These are phyloP conservation scores for Helicolenus hilgendorfi DNA, from an alignment of 2,797 vertebrate genomes.

Conservation along the genomic window DNA sequence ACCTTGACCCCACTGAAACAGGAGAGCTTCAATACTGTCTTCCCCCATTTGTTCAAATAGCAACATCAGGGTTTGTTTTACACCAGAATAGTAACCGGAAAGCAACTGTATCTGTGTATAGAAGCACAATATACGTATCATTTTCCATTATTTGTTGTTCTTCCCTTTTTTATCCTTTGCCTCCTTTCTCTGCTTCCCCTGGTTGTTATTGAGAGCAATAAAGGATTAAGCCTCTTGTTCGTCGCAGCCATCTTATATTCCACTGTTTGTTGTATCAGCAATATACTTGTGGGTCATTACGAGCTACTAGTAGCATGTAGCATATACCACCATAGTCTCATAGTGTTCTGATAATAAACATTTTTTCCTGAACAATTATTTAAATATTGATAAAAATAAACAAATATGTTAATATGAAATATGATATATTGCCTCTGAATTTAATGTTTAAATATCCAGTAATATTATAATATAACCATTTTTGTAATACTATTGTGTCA, in stretches of 20 bases:
- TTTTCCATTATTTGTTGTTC: constrained; percentile 30
- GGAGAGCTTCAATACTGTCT: constrained; percentile 75
- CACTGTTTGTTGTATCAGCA: constrained; percentile 64
- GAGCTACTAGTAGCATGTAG: constrained; percentile 8
- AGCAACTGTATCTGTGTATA: not conserved
- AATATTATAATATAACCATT: not conserved
- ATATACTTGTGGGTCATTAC: constrained; percentile 17
- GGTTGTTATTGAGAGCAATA: constrained; percentile 30
- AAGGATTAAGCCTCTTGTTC: constrained; percentile 48
- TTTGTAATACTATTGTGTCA: not conserved
- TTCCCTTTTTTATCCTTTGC: constrained; percentile 7
- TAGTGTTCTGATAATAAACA: not conserved
- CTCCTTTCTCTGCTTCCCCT: constrained; percentile 26
- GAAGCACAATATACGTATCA: not conserved
- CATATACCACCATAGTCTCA: not conserved
- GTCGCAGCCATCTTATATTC: constrained; percentile 38
- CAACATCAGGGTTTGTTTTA: constrained; percentile 64
- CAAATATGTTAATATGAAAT: not conserved
- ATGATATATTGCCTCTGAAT: not conserved
- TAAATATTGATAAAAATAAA: not conserved
- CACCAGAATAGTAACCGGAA: constrained; percentile 19
- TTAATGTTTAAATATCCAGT: not conserved
- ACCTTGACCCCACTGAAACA: constrained; percentile 84
- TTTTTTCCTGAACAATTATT: not conserved
- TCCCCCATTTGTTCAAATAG: constrained; percentile 79